Conservation (phyloP, 2,888 invertebrate species). For the Drepana falcataria region DNA sequence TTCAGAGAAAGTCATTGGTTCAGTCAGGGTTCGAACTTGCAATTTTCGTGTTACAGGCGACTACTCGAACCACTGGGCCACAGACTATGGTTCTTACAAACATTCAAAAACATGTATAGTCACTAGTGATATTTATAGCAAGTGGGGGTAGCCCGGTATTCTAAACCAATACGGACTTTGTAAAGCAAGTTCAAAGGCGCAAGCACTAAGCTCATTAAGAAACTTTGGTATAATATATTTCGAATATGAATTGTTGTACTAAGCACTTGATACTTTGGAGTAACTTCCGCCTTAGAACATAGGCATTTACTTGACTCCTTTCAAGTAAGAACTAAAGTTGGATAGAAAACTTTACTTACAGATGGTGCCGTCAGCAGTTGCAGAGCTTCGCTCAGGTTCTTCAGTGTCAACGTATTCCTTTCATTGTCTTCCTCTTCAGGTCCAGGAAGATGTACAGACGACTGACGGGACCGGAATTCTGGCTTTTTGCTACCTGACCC, state of each 20-base stretch:
- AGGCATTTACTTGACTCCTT: not conserved
- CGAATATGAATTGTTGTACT: constrained; percentile 2
- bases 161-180: not conserved
- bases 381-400: constrained; percentile 89
- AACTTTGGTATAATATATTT: constrained; percentile 2
- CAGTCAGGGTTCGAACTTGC: no score
- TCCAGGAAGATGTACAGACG: constrained; percentile 81
- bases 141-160: not conserved
- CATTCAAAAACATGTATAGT: no score
- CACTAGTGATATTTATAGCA: no score
- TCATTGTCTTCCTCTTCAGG: constrained; percentile 81
- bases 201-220: constrained; percentile 3
- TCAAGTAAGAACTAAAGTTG: not conserved
- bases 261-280: constrained; percentile 1
- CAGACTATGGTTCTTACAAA: no score
- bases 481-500: constrained; percentile 56
- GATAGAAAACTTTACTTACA: constrained; percentile 73
- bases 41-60: no score
- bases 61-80: no score
- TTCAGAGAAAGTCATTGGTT: no score
- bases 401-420: constrained; percentile 84
- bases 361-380: constrained; percentile 89
- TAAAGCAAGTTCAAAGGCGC: not conserved
- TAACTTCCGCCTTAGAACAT: not conserved
- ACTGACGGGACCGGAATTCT: constrained; percentile 79